These are phyloP conservation scores for Asobara japonica DNA, from an alignment of 1,140 invertebrate species.

Conservation along the genomic window DNA sequence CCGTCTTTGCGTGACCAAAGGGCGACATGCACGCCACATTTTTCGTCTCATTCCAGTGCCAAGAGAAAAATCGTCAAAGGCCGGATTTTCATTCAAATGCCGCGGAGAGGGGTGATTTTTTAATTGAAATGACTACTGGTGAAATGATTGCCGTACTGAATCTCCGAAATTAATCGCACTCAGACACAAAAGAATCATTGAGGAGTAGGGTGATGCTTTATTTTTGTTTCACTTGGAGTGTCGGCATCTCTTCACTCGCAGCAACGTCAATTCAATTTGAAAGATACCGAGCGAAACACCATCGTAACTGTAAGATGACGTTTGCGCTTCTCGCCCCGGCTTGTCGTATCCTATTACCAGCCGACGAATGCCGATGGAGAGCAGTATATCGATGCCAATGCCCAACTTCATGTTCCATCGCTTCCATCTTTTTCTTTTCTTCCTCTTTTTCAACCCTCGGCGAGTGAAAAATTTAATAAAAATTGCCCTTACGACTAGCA, in stretches of 20 bases:
- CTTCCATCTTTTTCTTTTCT: too few relatives aligned
- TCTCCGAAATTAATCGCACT: background rate
- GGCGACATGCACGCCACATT: background rate
- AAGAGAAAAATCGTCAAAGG: background rate
- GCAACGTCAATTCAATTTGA: conserved; percentile 12
- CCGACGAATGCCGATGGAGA: conserved; percentile 38
- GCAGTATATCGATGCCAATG: background rate
- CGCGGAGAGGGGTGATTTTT: too few relatives aligned
- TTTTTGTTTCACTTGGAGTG: conserved; percentile 16
- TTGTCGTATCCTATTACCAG: conserved; percentile 35
- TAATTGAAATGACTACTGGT: too few relatives aligned
- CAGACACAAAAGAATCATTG: background rate
- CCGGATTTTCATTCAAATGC: background rate
- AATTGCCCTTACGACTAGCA: too few relatives aligned
- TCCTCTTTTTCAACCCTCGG: too few relatives aligned
- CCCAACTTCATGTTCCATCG: background rate
- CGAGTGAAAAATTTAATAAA: too few relatives aligned
- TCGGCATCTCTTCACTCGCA: conserved; percentile 22
- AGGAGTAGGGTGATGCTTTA: background rate
- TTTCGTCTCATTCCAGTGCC: background rate
- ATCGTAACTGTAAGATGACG: conserved; percentile 5
- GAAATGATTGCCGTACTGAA: background rate
- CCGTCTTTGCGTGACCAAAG: background rate
- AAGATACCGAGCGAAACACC: conserved; percentile 4
- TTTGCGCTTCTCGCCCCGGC: conserved; percentile 25